These are phyloP conservation scores for Sitta europaea DNA, from an alignment of 2,113 vertebrate genomes.

Conservation along the genomic window DNA sequence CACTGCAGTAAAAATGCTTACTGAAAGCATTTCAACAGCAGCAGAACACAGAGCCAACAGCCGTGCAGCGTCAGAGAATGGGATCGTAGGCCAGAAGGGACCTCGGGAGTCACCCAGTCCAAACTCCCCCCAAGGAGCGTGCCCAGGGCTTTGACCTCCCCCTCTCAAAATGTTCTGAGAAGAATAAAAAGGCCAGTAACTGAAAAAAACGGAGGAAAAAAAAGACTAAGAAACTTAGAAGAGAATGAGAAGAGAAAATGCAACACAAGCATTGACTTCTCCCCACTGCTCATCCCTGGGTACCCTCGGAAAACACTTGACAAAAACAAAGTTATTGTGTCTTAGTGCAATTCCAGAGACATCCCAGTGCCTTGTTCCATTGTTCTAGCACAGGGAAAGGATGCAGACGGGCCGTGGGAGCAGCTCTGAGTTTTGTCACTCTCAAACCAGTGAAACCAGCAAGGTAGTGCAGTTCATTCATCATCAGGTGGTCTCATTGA, in stretches of 20 bases:
- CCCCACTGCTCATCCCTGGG: not conserved
- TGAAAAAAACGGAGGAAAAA: not conserved
- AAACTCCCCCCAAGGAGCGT: not conserved
- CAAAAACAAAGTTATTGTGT: rapidly evolving
- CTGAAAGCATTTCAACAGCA: not conserved
- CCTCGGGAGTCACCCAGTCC: not conserved
- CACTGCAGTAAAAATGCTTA: rapidly evolving
- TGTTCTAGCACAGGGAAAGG: not conserved
- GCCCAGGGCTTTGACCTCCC: not conserved
- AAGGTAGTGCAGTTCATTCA: not conserved
- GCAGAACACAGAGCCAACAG: not conserved
- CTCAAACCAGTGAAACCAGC: not conserved
- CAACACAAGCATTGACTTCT: not conserved
- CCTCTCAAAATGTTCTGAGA: not conserved
- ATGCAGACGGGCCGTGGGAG: not conserved
- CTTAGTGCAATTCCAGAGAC: not conserved
- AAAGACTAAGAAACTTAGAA: not conserved
- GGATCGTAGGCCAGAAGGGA: rapidly evolving
- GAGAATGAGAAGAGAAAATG: not conserved
- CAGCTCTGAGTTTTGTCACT: not conserved
- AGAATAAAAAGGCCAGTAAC: not conserved
- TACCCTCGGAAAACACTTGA: not conserved
- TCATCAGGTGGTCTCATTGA: not conserved
- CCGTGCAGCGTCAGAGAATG: rapidly evolving
- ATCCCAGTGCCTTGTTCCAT: rapidly evolving